Conservation (phyloP, 2,113 vertebrate species). For the Nansenia antarctica region DNA sequence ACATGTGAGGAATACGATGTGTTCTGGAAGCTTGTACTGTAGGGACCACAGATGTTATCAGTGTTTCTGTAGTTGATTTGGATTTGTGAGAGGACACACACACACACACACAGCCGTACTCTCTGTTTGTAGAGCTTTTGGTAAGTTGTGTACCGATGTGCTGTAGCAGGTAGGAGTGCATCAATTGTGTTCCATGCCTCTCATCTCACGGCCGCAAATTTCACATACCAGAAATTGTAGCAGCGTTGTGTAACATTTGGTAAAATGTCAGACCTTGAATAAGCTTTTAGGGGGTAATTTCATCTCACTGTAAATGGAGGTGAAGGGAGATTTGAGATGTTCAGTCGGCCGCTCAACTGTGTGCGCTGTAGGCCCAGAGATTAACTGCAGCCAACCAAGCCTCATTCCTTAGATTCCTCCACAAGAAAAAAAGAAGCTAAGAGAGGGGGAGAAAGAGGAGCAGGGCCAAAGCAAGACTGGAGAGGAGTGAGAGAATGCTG, state of each 20-base stretch:
- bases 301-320: too few relatives aligned
- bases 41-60: too few relatives aligned
- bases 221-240: too few relatives aligned
- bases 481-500: neutral
- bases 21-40: too few relatives aligned
- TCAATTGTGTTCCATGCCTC: too few relatives aligned
- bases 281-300: too few relatives aligned
- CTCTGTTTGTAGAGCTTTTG: neutral
- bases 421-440: neutral
- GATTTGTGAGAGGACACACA: neutral
- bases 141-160: too few relatives aligned
- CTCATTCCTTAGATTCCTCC: conserved; percentile 16
- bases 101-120: neutral
- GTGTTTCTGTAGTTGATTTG: neutral
- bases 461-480: neutral
- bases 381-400: neutral
- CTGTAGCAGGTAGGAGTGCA: too few relatives aligned
- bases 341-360: neutral
- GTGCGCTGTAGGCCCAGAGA: neutral
- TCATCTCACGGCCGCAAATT: too few relatives aligned
- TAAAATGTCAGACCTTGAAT: too few relatives aligned
- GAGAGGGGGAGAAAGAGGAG: neutral
- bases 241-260: too few relatives aligned
- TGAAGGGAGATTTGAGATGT: neutral
- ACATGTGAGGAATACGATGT: neutral